These are phyloP conservation scores for Temnothorax nylanderi DNA, from an alignment of 1,140 invertebrate species.

Conservation along the genomic window DNA sequence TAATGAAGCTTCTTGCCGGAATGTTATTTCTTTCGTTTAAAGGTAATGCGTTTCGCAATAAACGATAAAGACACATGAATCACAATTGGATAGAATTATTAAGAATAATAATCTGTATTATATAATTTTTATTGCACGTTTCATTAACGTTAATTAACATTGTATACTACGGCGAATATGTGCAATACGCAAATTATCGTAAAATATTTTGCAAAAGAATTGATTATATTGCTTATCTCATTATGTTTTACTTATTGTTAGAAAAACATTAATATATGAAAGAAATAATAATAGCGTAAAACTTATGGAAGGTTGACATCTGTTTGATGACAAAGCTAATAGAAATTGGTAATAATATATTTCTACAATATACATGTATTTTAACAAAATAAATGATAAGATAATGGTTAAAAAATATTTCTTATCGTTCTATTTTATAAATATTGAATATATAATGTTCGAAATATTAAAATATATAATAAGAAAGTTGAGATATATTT, in stretches of 20 bases:
- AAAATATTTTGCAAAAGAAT: not conserved
- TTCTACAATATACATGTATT: not conserved
- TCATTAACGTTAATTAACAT: not conserved
- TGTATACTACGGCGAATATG: not conserved
- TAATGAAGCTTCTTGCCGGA: constrained; percentile 41
- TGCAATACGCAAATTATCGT: not conserved
- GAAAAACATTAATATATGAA: not conserved
- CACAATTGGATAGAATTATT: not conserved
- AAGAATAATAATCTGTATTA: not conserved
- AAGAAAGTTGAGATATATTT: not conserved
- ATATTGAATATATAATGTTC: not conserved
- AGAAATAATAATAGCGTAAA: not conserved
- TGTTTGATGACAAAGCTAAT: not conserved
- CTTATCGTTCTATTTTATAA: not conserved
- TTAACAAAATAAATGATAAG: not conserved
- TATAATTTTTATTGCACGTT: not conserved
- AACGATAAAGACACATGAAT: constrained; percentile 1
- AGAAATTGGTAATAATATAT: not conserved
- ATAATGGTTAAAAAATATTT: not conserved
- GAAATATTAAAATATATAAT: not conserved
- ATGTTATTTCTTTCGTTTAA: constrained; percentile 20
- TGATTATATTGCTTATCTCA: not conserved
- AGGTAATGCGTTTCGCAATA: constrained; percentile 35
- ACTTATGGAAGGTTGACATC: not conserved
- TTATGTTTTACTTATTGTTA: not conserved